Base-by-base conservation (phyloP, 1,140 invertebrate genomes). In the Cataglyphis hispanica region DNA sequence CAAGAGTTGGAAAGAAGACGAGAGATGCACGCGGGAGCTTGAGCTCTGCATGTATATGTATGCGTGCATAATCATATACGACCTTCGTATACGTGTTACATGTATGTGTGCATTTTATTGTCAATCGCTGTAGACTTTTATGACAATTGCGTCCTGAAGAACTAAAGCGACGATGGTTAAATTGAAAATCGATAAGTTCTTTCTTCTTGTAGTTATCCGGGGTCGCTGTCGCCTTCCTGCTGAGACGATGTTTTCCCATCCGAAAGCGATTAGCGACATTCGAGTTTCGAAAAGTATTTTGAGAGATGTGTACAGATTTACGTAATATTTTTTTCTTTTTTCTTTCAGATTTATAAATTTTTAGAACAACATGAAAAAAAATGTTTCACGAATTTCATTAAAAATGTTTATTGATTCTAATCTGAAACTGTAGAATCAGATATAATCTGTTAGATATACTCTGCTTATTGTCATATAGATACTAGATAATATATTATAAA, bases 171-270 rank as follows among this genome's bases (percentile, higher is more conserved):
- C 66, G 58, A 43, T 58, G 86, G 70, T 74, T 85, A 91, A 91
- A 92, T 89, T 90, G 63, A 91, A 91, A 92, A 91, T 84, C 90
- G 74, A 92, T 91, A 87, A 89, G 53, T 77, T 84, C 67, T 75
- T 81, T 56, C 46, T 80, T 67, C 43, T 67, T 67, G 27, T 27
- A 66, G 72, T 90, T 76, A 85, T 84, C 67, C 34, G 40, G 69
- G 40, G 69, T 81, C 64, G 67, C 43, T 27, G 22, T 67, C 50
- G 11, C 56, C 37, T 43, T 8, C 22, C 10, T n/a, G 31, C 34
- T 31, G 7, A 37, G 16, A 22, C n/a, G 16, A 84, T n/a, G 53
- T 56, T 16, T 19, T n/a, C 25, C 27, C 25, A 31, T 43, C 70
- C 25, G 53, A 31, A 22, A 11, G 13, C 43, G 50, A 88, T 85